Conservation (phyloP, 2,888 invertebrate genomes). For the Entomobrya proxima region DNA sequence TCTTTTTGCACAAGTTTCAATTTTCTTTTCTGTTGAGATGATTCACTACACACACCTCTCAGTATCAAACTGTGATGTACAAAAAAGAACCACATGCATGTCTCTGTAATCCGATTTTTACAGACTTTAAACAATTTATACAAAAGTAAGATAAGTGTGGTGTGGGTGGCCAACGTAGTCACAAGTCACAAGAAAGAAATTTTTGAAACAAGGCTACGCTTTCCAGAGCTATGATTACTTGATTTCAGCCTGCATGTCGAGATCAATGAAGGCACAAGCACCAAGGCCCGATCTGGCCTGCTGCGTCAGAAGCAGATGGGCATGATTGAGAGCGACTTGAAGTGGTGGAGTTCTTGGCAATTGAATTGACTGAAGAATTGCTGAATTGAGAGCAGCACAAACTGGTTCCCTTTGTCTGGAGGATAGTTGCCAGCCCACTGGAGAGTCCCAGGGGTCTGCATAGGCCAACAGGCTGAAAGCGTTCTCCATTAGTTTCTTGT, state of each 20-base stretch:
- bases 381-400: slow-evolving; percentile 97
- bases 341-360: slow-evolving; percentile 93
- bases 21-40: no score
- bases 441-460: slow-evolving; percentile 97
- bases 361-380: slow-evolving; percentile 95
- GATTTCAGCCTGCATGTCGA: slow-evolving; percentile 82
- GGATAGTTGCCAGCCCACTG: slow-evolving; percentile 96
- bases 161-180: neutral
- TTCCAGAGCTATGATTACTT: slow-evolving; percentile 52
- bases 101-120: neutral
- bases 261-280: slow-evolving; percentile 95
- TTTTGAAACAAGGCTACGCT: neutral
- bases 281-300: slow-evolving; percentile 92
- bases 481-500: slow-evolving; percentile 91
- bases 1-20: no score
- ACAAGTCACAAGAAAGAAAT: neutral
- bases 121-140: neutral
- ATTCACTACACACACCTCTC: no score
- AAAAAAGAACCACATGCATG: neutral
- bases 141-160: neutral
- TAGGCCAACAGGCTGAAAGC: slow-evolving; percentile 98
- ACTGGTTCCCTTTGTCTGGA: slow-evolving; percentile 96
- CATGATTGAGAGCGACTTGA: slow-evolving; percentile 94
- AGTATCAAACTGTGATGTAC: no score
- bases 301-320: slow-evolving; percentile 90